phyloP scores from a whole-genome alignment of 2,888 invertebrate species.

The Tipula lateralis region DNA sequence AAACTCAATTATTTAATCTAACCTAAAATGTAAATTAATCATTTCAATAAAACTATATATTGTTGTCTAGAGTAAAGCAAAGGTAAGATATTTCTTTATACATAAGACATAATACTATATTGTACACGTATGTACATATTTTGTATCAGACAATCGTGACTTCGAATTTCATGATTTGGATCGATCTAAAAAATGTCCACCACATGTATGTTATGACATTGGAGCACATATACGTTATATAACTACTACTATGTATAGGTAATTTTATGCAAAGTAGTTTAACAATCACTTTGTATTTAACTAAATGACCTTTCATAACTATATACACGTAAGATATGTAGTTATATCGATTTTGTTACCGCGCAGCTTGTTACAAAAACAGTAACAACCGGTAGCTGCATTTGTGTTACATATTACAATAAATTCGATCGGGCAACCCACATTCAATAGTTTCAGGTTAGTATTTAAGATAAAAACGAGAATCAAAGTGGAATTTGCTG shows the following conservation, averaged over 20 bases:
- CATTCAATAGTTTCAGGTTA: not conserved
- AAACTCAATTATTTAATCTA: slow-evolving; percentile 11
- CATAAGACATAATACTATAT: not conserved
- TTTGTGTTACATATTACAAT: not conserved
- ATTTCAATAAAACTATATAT: not conserved
- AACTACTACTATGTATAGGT: not conserved
- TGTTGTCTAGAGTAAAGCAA: not conserved
- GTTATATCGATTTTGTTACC: too few relatives aligned
- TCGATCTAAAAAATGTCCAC: slow-evolving; percentile 16
- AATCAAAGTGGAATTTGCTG: not conserved
- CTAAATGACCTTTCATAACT: slow-evolving; percentile 19
- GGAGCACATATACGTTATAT: not conserved
- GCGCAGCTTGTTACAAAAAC: not conserved
- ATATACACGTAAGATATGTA: not conserved
- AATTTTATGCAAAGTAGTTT: not conserved
- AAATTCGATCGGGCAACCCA: not conserved
- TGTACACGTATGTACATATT: not conserved
- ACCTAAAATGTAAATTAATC: slow-evolving; percentile 24
- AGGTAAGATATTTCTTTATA: not conserved
- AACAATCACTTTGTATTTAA: not conserved
- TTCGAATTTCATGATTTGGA: not conserved
- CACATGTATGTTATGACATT: slow-evolving; percentile 1
- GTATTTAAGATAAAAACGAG: not conserved
- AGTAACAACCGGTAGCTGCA: not conserved
- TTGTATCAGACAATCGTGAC: not conserved